Percentiles rank a stretch among this genome's conserved stretches.
These are phyloP conservation scores for Pimpla rufipes DNA, from an alignment of 2,888 invertebrate species.

Conservation along the genomic window DNA sequence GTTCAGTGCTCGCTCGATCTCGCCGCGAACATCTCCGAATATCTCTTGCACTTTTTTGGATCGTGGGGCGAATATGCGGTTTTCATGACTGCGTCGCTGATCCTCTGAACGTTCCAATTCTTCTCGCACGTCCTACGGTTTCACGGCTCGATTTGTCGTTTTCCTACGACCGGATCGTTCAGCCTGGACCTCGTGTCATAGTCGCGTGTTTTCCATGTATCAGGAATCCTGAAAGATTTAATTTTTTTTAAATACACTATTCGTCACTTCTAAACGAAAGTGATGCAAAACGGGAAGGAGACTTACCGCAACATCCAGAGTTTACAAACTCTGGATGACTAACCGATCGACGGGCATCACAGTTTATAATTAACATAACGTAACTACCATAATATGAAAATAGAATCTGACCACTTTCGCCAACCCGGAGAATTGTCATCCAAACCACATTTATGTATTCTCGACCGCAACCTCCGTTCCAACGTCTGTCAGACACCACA, in stretches of 20 bases:
- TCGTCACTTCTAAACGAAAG: too few relatives aligned
- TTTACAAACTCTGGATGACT: too few relatives aligned
- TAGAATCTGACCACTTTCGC: too few relatives aligned
- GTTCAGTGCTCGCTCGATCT: not conserved
- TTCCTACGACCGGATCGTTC: not conserved
- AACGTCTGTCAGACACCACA: too few relatives aligned
- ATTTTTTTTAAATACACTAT: not conserved
- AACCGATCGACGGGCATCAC: too few relatives aligned
- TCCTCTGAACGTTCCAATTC: not conserved
- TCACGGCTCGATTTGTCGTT: not conserved
- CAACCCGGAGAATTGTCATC: too few relatives aligned
- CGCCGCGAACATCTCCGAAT: not conserved
- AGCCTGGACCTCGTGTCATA: not conserved
- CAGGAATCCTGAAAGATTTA: not conserved
- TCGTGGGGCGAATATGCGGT: not conserved
- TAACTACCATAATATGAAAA: too few relatives aligned
- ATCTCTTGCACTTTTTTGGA: not conserved
- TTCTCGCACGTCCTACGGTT: not conserved
- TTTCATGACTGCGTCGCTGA: not conserved
- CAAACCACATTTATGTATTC: too few relatives aligned
- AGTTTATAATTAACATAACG: too few relatives aligned
- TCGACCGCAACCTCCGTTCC: not conserved
- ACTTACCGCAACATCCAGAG: too few relatives aligned
- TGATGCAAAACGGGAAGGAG: too few relatives aligned
- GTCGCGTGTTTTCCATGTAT: not conserved